phyloP scores from a whole-genome alignment of 2,113 vertebrate genomes.

The Lonchura striata region DNA sequence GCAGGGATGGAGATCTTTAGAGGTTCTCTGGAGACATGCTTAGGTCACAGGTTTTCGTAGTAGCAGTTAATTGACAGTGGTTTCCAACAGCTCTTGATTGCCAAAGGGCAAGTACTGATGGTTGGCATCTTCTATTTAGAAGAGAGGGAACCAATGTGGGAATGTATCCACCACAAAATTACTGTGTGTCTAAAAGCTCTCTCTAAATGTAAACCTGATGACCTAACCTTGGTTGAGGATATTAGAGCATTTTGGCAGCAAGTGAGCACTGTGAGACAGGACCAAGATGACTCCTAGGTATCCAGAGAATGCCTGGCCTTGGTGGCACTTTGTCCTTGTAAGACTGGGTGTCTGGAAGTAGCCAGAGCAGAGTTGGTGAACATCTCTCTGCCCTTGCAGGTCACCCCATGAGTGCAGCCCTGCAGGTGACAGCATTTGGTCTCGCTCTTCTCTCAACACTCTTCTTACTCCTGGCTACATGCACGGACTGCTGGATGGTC shows the following conservation, averaged over 20 bases:
- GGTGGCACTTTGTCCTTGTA: background rate
- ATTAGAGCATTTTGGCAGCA: background rate
- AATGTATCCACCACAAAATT: background rate
- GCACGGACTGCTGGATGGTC: slow-evolving; percentile 79
- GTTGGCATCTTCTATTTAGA: background rate
- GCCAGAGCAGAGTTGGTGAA: background rate
- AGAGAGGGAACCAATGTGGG: fast-evolving
- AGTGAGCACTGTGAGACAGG: background rate
- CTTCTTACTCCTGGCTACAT: slow-evolving; percentile 71
- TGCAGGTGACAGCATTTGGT: slow-evolving; percentile 50
- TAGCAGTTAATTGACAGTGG: fast-evolving
- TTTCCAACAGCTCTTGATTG: background rate
- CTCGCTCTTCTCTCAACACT: slow-evolving; percentile 64
- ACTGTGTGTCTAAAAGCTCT: too few species aligned
- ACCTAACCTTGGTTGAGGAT: background rate
- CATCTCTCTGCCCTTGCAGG: background rate
- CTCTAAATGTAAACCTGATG: background rate
- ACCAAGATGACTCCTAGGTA: background rate
- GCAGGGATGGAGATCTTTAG: background rate
- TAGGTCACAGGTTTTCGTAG: background rate
- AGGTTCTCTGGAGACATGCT: background rate
- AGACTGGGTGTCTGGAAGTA: background rate
- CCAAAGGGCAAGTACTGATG: background rate
- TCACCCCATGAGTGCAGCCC: slow-evolving; percentile 36
- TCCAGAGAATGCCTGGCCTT: background rate